Conservation (phyloP, 2,888 invertebrate species). For the Hylaea fasciaria region DNA sequence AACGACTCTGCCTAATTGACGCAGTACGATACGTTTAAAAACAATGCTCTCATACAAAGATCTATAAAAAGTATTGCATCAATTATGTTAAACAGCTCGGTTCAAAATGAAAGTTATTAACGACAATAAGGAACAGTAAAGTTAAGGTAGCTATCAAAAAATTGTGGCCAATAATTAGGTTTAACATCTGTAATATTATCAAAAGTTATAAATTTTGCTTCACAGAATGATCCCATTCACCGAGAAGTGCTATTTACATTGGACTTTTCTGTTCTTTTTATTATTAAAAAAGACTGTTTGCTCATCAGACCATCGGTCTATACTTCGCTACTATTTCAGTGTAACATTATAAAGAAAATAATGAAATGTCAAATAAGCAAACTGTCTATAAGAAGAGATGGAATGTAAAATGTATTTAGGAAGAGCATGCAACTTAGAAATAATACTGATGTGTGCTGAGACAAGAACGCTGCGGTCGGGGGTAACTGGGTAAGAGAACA, state of each 20-base stretch:
- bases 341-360: background rate
- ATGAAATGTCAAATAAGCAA: slow-evolving; percentile 40
- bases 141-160: slow-evolving; percentile 46
- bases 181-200: slow-evolving; percentile 11
- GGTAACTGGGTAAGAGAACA: slow-evolving; percentile 67
- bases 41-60: slow-evolving; percentile 36
- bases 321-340: too few relatives aligned
- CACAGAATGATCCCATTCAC: slow-evolving; percentile 45
- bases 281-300: slow-evolving; percentile 55
- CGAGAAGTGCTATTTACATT: slow-evolving; percentile 46
- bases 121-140: slow-evolving; percentile 65
- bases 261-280: slow-evolving; percentile 67
- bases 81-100: slow-evolving; percentile 47
- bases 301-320: slow-evolving; percentile 36
- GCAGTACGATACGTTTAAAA: slow-evolving; percentile 61
- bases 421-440: slow-evolving; percentile 77
- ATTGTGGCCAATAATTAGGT: slow-evolving; percentile 35
- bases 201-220: slow-evolving; percentile 14
- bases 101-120: slow-evolving; percentile 38
- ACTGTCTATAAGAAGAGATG: slow-evolving; percentile 40
- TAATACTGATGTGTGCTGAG: slow-evolving; percentile 69
- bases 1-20: slow-evolving; percentile 64
- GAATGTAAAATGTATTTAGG: slow-evolving; percentile 32
- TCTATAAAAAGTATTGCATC: slow-evolving; percentile 56
- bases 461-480: slow-evolving; percentile 70